Base-by-base conservation (phyloP, 2,888 invertebrate species). In the Marasmarcha lunaedactyla region DNA sequence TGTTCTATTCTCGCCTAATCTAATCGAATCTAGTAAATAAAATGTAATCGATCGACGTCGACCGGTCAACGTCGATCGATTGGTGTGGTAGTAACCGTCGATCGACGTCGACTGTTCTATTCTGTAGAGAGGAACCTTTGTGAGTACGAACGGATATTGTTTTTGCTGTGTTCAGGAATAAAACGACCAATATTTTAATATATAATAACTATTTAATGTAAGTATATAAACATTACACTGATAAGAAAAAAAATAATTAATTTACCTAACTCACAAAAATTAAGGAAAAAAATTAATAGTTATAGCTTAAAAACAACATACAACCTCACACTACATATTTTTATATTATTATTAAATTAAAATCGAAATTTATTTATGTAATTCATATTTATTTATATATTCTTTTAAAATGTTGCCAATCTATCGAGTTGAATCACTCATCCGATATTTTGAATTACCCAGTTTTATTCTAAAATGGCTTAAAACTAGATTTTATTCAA, bases 191-290 rank as follows among this genome's bases (percentile, higher is more conserved):
- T 70, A 43, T 73, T 52, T 59, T 34, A 78, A 77, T 79, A 79
- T 78, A 81, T 79, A 78, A 79, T 83, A 83, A 83, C 81, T 83
- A 83, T 83, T 76, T 30, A 79, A 81, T 78, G 72, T 79, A 81
- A 76, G 71, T 81, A 77, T 81, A 81, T 78, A 81, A 81, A 83
- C 81, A 77, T 78, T 76, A 81, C 78, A 81, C 77, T 62, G 64
- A 79, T 70, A 73, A 71, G 77, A 77, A 79, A 78, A n/a, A 76
- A 76, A 73, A 72, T 70, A 71, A 71, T 78, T 78, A 65, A 77
- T 76, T 79, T 74, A 72, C 66, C 69, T 74, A 81, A 73, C 57
- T 71, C 72, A 74, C 74, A 65, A 72, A 71, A 65, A 59, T 54
- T 56, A 62, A 51, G 51, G 60, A 69, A 64, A 66, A 61, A 59